phyloP scores from a whole-genome alignment of 1,140 invertebrate species.

The Artemia franciscana region DNA sequence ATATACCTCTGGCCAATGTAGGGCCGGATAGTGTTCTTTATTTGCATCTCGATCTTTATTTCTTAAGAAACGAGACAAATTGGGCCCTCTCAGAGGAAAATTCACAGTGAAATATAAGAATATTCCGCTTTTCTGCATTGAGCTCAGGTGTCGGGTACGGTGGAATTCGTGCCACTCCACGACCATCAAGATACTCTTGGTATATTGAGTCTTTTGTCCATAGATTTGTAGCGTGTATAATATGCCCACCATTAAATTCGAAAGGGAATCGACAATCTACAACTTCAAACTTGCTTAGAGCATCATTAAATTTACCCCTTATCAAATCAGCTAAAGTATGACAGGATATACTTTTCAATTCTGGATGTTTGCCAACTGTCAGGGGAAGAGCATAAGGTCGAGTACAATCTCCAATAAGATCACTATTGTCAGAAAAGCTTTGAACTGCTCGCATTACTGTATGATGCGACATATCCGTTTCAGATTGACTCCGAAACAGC shows the following conservation, averaged over 20 bases:
- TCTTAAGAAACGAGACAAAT: constrained; percentile 59
- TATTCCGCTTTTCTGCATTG: constrained; percentile 30
- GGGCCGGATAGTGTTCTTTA: constrained; percentile 54
- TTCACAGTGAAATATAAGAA: constrained; percentile 94
- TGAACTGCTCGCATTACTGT: constrained; percentile 35
- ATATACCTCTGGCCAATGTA: constrained; percentile 86
- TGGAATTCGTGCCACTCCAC: constrained; percentile 15
- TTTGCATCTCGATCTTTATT: constrained; percentile 58
- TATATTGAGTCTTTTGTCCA: constrained; percentile 48
- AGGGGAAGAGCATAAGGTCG: constrained; percentile 51
- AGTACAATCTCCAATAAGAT: constrained; percentile 62
- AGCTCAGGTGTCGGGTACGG: constrained; percentile 16
- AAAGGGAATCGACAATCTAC: constrained; percentile 58
- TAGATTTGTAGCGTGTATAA: constrained; percentile 55
- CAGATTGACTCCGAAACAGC: constrained; percentile 28
- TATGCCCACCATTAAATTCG: constrained; percentile 89
- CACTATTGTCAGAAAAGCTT: constrained; percentile 30
- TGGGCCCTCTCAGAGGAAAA: constrained; percentile 85
- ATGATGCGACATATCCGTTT: constrained; percentile 22
- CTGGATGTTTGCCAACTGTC: constrained; percentile 47
- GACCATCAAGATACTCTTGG: constrained; percentile 29
- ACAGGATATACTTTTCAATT: constrained; percentile 56
- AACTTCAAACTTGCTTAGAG: constrained; percentile 33
- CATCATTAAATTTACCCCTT: constrained; percentile 34
- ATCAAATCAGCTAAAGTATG: constrained; percentile 47